These are phyloP conservation scores for Girardia tigrina DNA, from an alignment of 2,888 invertebrate species.

Conservation along the genomic window DNA sequence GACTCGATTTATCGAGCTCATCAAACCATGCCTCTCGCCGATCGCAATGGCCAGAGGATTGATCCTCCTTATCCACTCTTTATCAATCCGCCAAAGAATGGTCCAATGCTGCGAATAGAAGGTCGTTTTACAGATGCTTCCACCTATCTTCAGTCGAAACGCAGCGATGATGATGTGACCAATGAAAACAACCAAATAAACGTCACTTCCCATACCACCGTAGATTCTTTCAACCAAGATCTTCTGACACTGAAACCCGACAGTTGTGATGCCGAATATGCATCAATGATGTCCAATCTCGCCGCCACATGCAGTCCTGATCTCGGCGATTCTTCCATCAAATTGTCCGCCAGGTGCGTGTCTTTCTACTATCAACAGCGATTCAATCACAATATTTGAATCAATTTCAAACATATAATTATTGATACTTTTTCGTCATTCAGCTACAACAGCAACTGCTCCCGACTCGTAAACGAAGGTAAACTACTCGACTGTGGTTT, in stretches of 20 bases:
- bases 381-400: too few species aligned
- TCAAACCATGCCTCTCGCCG: background rate
- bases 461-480: background rate
- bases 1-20: conserved; percentile 20
- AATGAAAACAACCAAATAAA: background rate
- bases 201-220: too few species aligned
- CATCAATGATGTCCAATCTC: conserved; percentile 12
- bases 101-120: background rate
- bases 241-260: background rate
- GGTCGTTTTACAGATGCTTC: conserved; percentile 9
- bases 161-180: background rate
- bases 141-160: background rate
- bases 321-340: background rate
- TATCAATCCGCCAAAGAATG: background rate
- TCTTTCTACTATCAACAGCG: too few species aligned
- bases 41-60: background rate
- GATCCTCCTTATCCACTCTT: background rate
- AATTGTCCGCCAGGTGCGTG: background rate
- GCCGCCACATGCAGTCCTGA: background rate
- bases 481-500: too few species aligned
- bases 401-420: too few species aligned
- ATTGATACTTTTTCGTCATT: too few species aligned
- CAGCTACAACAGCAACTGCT: conserved; percentile 23
- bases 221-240: background rate
- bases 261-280: background rate